These are phyloP conservation scores for Steromphala cineraria DNA, from an alignment of 2,888 invertebrate species.

Conservation along the genomic window DNA sequence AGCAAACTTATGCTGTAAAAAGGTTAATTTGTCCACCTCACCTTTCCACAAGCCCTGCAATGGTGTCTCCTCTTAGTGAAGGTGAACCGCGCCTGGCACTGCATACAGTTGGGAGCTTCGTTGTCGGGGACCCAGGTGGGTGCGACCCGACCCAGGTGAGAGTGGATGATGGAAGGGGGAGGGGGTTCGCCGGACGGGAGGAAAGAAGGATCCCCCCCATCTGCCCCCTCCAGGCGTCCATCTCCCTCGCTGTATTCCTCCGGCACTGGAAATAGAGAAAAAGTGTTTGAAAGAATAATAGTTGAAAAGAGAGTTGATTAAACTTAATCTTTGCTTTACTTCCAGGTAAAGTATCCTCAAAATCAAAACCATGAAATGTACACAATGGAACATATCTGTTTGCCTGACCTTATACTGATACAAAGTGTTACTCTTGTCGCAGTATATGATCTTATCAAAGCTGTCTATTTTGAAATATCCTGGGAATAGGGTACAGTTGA, in stretches of 20 bases:
- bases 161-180: slow-evolving; percentile 42
- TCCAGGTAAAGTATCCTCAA: too few species aligned
- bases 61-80: slow-evolving; percentile 87
- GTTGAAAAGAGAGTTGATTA: not conserved
- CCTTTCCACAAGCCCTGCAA: slow-evolving; percentile 90
- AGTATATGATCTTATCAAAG: too few species aligned
- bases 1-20: too few species aligned
- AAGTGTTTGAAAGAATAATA: not conserved
- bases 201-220: slow-evolving; percentile 16
- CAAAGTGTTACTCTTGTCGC: too few species aligned
- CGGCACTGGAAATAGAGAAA: slow-evolving; percentile 1
- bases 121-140: slow-evolving; percentile 92
- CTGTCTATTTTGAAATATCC: too few species aligned
- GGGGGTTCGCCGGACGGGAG: slow-evolving; percentile 30
- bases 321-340: too few species aligned
- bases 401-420: too few species aligned
- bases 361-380: too few species aligned
- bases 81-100: slow-evolving; percentile 87
- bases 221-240: slow-evolving; percentile 30
- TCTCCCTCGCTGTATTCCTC: slow-evolving; percentile 16
- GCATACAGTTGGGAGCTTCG: slow-evolving; percentile 87
- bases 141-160: slow-evolving; percentile 82
- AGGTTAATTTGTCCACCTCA: slow-evolving; percentile 67
- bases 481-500: too few species aligned
- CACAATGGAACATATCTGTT: too few species aligned